These are phyloP conservation scores for Okamejei kenojei DNA, from an alignment of 2,797 vertebrate species.

Conservation along the genomic window DNA sequence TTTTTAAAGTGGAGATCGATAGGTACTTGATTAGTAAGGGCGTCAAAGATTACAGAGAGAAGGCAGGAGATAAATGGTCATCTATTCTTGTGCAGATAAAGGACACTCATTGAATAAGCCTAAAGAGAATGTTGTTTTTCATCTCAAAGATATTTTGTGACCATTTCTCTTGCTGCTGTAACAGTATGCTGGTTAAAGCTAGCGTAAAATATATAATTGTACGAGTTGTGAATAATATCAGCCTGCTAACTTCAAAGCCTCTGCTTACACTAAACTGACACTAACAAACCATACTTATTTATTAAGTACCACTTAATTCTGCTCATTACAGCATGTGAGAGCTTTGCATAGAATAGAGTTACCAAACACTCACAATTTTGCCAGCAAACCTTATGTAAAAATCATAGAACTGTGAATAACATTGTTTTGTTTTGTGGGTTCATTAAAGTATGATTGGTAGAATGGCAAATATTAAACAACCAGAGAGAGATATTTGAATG, in stretches of 20 bases:
- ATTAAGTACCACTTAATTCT: not conserved
- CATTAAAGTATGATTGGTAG: not conserved
- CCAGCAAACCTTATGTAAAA: not conserved
- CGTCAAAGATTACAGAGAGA: no score
- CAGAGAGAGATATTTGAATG: not conserved
- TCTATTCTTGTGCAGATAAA: not conserved
- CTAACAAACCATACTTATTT: not conserved
- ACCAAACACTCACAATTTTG: not conserved
- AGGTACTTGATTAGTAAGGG: no score
- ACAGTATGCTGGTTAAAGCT: not conserved
- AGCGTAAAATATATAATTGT: conserved; percentile 14
- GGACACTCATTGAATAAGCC: not conserved
- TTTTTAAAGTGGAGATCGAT: no score
- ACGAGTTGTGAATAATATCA: conserved; percentile 1
- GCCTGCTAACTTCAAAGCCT: not conserved
- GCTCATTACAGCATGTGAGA: not conserved
- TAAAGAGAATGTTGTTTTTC: not conserved
- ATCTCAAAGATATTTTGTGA: not conserved
- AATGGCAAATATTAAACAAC: not conserved
- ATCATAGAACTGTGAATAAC: not conserved
- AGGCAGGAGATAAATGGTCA: not conserved
- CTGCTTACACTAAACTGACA: not conserved
- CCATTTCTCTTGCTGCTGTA: not conserved
- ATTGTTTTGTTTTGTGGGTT: not conserved
- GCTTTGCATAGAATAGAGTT: not conserved